Evolutionary conservation across 2,797 vertebrate genomes (phyloP).

Genomic region (Esox lucius): DNA sequence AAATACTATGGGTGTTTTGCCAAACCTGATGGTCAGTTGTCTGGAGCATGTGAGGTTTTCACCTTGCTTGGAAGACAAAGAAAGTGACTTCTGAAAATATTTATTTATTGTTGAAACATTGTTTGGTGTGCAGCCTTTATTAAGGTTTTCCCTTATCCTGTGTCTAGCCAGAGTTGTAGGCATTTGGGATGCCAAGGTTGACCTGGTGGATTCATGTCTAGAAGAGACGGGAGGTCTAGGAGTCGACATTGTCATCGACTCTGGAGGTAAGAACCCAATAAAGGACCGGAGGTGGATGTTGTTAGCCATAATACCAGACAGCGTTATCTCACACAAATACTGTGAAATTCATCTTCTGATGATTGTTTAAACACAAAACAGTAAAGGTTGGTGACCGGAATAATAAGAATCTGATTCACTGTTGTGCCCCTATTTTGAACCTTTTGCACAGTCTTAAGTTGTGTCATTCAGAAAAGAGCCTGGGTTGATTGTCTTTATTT

Average conservation of each 20-base stretch:
- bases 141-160: neutral
- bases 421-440: neutral
- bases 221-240: slow-evolving; percentile 96
- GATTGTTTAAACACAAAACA: neutral
- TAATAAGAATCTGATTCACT: neutral
- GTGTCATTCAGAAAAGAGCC: neutral
- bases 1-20: neutral
- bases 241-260: slow-evolving; percentile 89
- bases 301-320: neutral
- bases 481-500: neutral
- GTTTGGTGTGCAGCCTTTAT: neutral
- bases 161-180: slow-evolving; percentile 85
- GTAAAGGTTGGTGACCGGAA: neutral
- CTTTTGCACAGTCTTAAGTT: neutral
- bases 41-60: no score
- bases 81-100: neutral
- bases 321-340: neutral
- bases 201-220: slow-evolving; percentile 83
- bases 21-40: no score
- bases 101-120: neutral
- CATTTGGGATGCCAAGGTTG: slow-evolving; percentile 72
- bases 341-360: neutral
- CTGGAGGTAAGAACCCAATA: slow-evolving; percentile 79
- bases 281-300: neutral
- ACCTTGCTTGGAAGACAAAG: neutral